A percentile compares a stretch with the other conserved stretches of the same genome.
Conservation (phyloP, 2,888 invertebrate species). For the Folsomia manolachei region DNA sequence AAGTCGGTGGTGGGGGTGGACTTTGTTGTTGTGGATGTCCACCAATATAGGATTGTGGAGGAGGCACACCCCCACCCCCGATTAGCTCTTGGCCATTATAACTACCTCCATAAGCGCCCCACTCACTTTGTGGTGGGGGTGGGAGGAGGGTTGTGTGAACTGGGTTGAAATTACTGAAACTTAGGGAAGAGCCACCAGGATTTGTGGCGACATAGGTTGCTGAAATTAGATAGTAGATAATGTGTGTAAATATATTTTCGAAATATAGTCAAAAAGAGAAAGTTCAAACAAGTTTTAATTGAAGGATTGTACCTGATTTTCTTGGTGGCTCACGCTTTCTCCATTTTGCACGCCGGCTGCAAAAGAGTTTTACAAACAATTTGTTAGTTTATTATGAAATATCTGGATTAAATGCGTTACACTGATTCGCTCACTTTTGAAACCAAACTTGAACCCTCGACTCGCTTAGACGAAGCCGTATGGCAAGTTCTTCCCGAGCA, state of each 20-base stretch:
- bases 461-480: constrained; percentile 85
- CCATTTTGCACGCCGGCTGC: constrained; percentile 70
- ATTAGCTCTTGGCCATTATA: constrained; percentile 34
- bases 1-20: constrained; percentile 27
- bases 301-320: too few relatives aligned
- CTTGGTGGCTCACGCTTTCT: constrained; percentile 88
- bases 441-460: constrained; percentile 72
- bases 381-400: background rate
- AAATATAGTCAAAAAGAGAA: too few relatives aligned
- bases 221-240: too few relatives aligned
- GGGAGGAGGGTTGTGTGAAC: constrained; percentile 44
- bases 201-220: constrained; percentile 47
- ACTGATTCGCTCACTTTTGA: constrained; percentile 68
- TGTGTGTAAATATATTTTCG: too few relatives aligned
- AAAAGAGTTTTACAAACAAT: background rate
- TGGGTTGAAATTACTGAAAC: constrained; percentile 42
- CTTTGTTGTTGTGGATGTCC: constrained; percentile 5
- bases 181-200: constrained; percentile 49
- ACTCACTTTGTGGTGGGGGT: constrained; percentile 37
- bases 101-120: constrained; percentile 41
- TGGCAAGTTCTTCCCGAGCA: constrained; percentile 87
- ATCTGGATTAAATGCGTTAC: background rate
- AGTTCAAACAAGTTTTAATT: too few relatives aligned
- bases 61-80: too few relatives aligned
- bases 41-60: constrained; percentile 34